Conservation (phyloP, 1,140 invertebrate species). For the Neoseiulus cucumeris region DNA sequence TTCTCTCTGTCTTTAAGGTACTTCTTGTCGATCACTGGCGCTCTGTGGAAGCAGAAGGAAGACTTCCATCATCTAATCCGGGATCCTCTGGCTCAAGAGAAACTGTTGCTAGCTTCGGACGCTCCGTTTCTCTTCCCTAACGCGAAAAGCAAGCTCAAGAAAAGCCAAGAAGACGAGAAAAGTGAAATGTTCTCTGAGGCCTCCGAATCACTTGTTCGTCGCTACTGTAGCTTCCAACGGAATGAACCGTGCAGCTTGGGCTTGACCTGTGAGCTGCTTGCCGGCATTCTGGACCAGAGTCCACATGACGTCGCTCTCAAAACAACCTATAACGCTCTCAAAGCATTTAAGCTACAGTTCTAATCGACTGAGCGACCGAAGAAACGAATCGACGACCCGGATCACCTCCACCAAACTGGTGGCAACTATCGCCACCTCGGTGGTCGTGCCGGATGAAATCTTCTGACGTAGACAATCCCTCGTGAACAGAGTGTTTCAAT, state of each 20-base stretch:
- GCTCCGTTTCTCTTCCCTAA: constrained; percentile 80
- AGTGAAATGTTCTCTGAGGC: constrained; percentile 51
- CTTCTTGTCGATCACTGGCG: constrained; percentile 36
- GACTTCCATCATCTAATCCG: constrained; percentile 36
- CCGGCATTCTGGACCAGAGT: constrained; percentile 60
- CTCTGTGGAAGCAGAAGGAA: constrained; percentile 78
- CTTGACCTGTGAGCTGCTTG: constrained; percentile 67
- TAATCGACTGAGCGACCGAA: background rate
- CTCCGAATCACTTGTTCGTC: constrained; percentile 30
- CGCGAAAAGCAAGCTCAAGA: background rate
- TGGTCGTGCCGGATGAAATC: no score
- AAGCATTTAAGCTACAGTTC: constrained; percentile 40
- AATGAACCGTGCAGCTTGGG: constrained; percentile 87
- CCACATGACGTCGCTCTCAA: constrained; percentile 75
- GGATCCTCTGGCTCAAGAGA: background rate
- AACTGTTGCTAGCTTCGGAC: constrained; percentile 66
- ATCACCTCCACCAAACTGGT: no score
- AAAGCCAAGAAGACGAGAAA: constrained; percentile 2
- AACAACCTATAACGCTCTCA: constrained; percentile 78
- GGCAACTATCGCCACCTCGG: no score
- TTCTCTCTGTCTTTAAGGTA: constrained; percentile 4
- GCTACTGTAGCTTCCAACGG: constrained; percentile 81
- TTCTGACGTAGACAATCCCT: no score
- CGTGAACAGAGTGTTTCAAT: no score
- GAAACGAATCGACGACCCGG: no score